A percentile compares a stretch with the other conserved stretches of the same genome.
phyloP scores from a whole-genome alignment of 2,797 vertebrate genomes.

The Calcarius lapponicus region DNA sequence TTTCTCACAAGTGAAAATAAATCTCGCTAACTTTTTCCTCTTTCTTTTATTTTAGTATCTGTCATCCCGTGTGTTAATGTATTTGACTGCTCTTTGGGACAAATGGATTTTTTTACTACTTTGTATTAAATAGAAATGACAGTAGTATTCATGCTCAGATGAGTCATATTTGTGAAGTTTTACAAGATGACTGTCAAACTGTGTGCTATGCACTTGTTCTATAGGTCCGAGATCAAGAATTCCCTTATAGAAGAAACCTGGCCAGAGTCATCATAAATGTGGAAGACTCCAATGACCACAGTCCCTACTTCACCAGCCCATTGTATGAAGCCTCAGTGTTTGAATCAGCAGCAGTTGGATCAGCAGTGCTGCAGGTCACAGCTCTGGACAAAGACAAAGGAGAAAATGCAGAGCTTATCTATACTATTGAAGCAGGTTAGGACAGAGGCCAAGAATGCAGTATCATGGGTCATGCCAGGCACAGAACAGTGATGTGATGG shows the following conservation, averaged over 20 bases:
- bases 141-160: neutral
- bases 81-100: neutral
- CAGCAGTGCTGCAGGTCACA: conserved; percentile 92
- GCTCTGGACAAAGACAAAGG: conserved; percentile 98
- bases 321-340: conserved; percentile 92
- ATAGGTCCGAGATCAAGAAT: conserved; percentile 97
- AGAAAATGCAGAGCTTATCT: conserved; percentile 91
- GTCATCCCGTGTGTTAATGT: rapidly evolving
- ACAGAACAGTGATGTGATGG: neutral
- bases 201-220: conserved; percentile 5
- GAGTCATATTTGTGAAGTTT: neutral
- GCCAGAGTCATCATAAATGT: conserved; percentile 91
- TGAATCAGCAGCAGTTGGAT: conserved; percentile 94
- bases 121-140: neutral
- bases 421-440: conserved; percentile 93
- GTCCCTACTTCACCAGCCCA: conserved; percentile 90
- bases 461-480: neutral
- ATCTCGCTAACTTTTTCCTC: neutral
- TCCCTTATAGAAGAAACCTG: conserved; percentile 92
- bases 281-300: conserved; percentile 95
- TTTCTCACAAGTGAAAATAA: neutral
- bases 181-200: neutral
- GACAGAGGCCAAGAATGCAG: neutral
- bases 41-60: neutral
- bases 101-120: neutral